Conservation (phyloP, 1,140 invertebrate genomes). For the Drosophila tropicalis region DNA sequence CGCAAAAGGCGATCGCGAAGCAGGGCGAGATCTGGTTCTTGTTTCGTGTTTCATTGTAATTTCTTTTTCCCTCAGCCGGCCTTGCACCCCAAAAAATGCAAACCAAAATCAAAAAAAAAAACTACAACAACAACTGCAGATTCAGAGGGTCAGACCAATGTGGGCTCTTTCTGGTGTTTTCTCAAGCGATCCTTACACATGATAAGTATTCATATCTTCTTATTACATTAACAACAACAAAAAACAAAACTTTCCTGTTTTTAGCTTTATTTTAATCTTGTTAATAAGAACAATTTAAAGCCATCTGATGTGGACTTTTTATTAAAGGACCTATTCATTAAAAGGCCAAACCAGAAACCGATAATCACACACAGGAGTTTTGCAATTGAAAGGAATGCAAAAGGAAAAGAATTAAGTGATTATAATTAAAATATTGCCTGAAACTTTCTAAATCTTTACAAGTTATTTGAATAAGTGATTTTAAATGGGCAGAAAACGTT, state of each 20-base stretch:
- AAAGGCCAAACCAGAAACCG: too few species aligned
- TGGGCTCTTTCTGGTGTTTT: neutral
- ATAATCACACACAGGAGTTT: too few species aligned
- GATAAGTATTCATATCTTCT: neutral
- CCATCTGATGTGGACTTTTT: too few species aligned
- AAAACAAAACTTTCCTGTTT: neutral
- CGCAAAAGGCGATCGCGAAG: slow-evolving; percentile 14
- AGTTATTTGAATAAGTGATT: too few species aligned
- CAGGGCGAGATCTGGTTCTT: slow-evolving; percentile 23
- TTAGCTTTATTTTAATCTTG: neutral
- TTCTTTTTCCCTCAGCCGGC: slow-evolving; percentile 27
- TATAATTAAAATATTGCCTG: too few species aligned
- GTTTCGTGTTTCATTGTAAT: slow-evolving; percentile 59
- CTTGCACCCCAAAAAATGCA: slow-evolving; percentile 33
- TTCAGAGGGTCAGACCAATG: neutral
- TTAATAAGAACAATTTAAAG: neutral
- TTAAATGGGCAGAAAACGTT: too few species aligned
- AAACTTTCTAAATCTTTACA: too few species aligned
- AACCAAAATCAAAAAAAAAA: neutral
- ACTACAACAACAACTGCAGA: neutral
- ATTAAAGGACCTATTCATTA: too few species aligned
- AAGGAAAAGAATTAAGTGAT: too few species aligned
- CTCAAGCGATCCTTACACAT: neutral
- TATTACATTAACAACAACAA: neutral
- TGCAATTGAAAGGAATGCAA: too few species aligned